Base-by-base conservation (phyloP, 2,797 vertebrate species). In the Lepus oiostolus region DNA sequence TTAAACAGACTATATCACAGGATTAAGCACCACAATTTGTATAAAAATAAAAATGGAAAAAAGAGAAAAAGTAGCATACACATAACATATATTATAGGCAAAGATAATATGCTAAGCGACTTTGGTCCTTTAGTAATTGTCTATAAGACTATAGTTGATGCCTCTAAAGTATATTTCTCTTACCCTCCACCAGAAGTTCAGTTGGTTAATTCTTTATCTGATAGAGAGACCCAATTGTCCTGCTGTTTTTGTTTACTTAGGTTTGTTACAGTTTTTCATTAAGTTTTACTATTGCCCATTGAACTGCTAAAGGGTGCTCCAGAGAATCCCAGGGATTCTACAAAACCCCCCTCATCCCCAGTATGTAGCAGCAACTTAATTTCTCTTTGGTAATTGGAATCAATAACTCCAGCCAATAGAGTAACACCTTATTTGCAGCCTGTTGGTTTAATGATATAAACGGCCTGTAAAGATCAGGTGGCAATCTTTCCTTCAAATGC, bases 311-410 rank as follows among this genome's bases (percentile, higher is more conserved):
- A 10, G 22, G 80, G 7, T n/a, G 72, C 17, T 21, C 19, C 13
- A 22, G 63, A 93, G 54, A 81, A 82, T 22, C 16, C 17, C 2
- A n/a, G 71, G 70, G 76, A 67, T 70, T 74, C 74, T 52, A 77
- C 22, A 42, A 4, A 9, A 30, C 26, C 14, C 26, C 68, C n/a
- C 67, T 85, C 54, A n/a, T 71, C 75, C 19, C 60, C n/a, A 62
- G 0, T 16, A 4, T 58, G n/a, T 10, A 79, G 22, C 58, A 47
- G 71, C 70, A 47, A 72, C 32, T 93, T 24, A 30, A 1, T 50
- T 71, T 96, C 67, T 67, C 24, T 91, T 82, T 86, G 65, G 50
- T 65, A 22, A 79, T 19, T 75, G 38, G 30, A 19, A 62, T 87
- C 67, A 63, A 47, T 77, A 42, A 52, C 60, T 65, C 65, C 65